Percentiles rank a stretch among this genome's conserved stretches.
phyloP scores from a whole-genome alignment of 2,797 vertebrate species.

The Jordanella pulchra region DNA sequence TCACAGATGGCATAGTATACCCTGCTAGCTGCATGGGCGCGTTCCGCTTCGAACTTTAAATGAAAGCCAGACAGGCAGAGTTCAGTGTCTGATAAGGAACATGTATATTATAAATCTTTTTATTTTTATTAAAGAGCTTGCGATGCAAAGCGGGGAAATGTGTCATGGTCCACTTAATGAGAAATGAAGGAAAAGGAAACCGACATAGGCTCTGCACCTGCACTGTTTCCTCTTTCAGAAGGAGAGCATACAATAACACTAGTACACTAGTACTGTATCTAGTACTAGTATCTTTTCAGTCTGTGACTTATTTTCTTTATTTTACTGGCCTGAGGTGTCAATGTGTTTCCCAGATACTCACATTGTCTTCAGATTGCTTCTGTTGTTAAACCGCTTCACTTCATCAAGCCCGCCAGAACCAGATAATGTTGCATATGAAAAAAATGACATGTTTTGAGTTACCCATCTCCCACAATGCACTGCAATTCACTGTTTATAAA shows the following conservation, averaged over 20 bases:
- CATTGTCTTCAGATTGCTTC: not conserved
- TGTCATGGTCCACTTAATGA: slow-evolving; percentile 15
- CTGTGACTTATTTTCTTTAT: not conserved
- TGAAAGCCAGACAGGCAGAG: not conserved
- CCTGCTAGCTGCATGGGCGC: slow-evolving; percentile 17
- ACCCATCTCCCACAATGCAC: too few relatives aligned
- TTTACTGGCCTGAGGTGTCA: not conserved
- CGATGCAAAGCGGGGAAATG: slow-evolving; percentile 38
- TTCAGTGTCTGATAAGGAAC: slow-evolving; percentile 5
- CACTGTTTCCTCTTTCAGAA: slow-evolving; percentile 52
- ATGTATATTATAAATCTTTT: slow-evolving; percentile 6
- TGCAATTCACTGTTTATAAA: too few relatives aligned
- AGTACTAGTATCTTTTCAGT: too few relatives aligned
- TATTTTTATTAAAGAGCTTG: slow-evolving; percentile 10
- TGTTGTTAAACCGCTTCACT: not conserved
- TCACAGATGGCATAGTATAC: slow-evolving; percentile 46
- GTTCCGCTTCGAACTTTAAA: slow-evolving; percentile 7
- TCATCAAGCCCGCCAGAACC: too few relatives aligned
- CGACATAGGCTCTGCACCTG: slow-evolving; percentile 38
- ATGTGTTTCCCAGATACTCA: not conserved
- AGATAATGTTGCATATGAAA: too few relatives aligned
- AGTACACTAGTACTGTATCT: too few relatives aligned
- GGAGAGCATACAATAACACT: not conserved
- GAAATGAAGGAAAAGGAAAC: slow-evolving; percentile 40
- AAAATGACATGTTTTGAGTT: too few relatives aligned